Conservation (phyloP, 2,113 vertebrate species). For the Geothlypis trichas region DNA sequence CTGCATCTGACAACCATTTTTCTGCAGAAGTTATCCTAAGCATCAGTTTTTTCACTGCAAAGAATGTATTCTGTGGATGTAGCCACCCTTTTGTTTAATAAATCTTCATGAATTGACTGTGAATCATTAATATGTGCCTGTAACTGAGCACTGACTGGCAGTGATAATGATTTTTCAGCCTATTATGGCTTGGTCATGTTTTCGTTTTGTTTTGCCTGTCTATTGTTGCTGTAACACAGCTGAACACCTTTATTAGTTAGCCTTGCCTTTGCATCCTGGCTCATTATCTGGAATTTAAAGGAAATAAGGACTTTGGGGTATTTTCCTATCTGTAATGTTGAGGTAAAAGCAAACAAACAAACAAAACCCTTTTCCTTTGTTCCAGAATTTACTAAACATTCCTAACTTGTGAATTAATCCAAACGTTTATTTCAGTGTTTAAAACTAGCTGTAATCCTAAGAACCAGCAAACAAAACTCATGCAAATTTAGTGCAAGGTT, state of each 20-base stretch:
- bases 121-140: not conserved
- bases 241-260: not conserved
- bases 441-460: not conserved
- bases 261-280: not conserved
- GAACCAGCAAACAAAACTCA: not conserved
- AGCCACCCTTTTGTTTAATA: not conserved
- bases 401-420: not conserved
- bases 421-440: not conserved
- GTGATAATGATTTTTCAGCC: not conserved
- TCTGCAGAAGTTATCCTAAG: not conserved
- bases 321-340: not conserved
- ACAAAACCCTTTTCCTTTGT: not conserved
- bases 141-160: not conserved
- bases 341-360: not conserved
- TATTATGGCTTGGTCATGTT: rapidly evolving
- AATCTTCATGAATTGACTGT: not conserved
- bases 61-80: not conserved
- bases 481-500: not conserved
- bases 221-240: not conserved
- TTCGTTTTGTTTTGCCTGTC: not conserved
- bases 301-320: not conserved
- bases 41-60: not conserved
- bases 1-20: not conserved
- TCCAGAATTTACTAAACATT: not conserved
- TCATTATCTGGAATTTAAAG: not conserved